phyloP scores from a whole-genome alignment of 2,888 invertebrate genomes.

The Apoda limacodes region DNA sequence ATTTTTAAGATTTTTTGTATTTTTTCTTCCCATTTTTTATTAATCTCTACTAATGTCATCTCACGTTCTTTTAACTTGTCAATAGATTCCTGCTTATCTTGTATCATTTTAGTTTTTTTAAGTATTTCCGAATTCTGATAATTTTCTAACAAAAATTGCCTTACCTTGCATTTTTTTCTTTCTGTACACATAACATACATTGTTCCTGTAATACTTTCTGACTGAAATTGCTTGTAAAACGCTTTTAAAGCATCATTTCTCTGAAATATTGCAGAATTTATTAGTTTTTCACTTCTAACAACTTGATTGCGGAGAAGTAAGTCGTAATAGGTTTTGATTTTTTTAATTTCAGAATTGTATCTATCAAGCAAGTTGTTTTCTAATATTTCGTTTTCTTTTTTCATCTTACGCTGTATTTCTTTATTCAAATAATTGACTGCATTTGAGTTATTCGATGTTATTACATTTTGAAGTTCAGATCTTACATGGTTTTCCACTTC shows the following conservation, averaged over 20 bases:
- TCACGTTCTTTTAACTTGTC: constrained; percentile 32
- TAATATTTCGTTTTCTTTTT: constrained; percentile 32
- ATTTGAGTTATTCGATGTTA: constrained; percentile 32
- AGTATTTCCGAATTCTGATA: constrained; percentile 35
- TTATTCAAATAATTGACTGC: constrained; percentile 39
- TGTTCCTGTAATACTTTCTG: constrained; percentile 43
- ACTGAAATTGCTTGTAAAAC: constrained; percentile 42
- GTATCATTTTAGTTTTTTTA: constrained; percentile 37
- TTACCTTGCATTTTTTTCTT: constrained; percentile 54
- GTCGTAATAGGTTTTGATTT: constrained; percentile 45
- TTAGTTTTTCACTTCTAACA: constrained; percentile 29
- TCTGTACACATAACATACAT: constrained; percentile 57
- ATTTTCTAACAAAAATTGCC: constrained; percentile 41
- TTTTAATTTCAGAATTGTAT: constrained; percentile 35
- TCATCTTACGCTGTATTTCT: constrained; percentile 39
- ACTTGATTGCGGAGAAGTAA: constrained; percentile 42
- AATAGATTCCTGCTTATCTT: constrained; percentile 33
- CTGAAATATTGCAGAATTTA: constrained; percentile 35
- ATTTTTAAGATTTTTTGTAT: constrained; percentile 46
- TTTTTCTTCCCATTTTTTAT: constrained; percentile 49
- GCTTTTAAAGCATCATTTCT: constrained; percentile 47
- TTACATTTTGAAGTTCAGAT: constrained; percentile 33
- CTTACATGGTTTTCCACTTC: constrained; percentile 44
- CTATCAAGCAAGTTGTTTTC: constrained; percentile 31
- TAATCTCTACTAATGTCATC: constrained; percentile 32